Evolutionary conservation across 2,113 vertebrate species (phyloP), one percentile per base, ranked within the genome.

Genomic region (Hyaena hyaena): DNA sequence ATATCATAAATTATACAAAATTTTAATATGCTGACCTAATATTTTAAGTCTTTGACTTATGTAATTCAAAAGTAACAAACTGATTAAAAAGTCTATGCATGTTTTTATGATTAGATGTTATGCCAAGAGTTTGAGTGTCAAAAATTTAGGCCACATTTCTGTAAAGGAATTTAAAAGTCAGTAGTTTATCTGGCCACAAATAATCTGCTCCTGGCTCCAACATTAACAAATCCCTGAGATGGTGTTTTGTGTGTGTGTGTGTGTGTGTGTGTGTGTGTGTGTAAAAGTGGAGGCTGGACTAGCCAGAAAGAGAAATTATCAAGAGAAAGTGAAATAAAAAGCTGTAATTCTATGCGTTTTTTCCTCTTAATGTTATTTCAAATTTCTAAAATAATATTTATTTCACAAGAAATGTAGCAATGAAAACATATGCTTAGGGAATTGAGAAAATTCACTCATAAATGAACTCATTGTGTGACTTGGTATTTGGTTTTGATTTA

Each of bases 401-500:
- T 53, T 91, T 96, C 35, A 71, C 19, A 81, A 86, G 39, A 95
- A 92, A 82, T 45, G 19, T 33, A 88, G 17, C 19, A 76, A 83
- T 76, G 17, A 24, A 88, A 81, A 73, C 19, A 94, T 33, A 66
- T 16, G 39, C 4, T 95, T 86, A 73, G 12, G 7, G 2, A 69
- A 33, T 82, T 71, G 73, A 92, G 74, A 95, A 95, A 93, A 94
- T 68, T 86, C 53, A 88, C 43, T 74, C 24, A 68, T 61, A 86
- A 84, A 23, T 61, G 90, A 81, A 82, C 11, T 96, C 73, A 71
- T 50, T 87, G 10, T 88, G 48, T 89, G 93, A 98, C 63, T 65
- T 86, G 35, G 12, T 58, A 31, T 90, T 95, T 95, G 85, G 16
- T 98, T 95, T 96, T 86, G 53, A 95, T 82, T 97, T 88, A 89